These are phyloP conservation scores for Diarsia rubi DNA, from an alignment of 2,888 invertebrate species.

Conservation along the genomic window DNA sequence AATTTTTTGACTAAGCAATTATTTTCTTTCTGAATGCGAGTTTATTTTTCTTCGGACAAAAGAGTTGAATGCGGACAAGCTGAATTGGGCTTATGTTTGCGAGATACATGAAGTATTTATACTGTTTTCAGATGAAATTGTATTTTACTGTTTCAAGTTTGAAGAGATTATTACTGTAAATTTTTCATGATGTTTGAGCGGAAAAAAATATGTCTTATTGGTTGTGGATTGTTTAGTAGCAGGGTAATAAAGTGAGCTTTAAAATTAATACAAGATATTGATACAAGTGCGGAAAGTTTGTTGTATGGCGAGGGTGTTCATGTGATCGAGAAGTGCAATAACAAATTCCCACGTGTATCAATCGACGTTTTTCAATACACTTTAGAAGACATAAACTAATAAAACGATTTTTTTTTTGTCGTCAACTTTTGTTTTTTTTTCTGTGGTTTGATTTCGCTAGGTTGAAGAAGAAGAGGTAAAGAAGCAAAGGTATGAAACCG, in stretches of 20 bases:
- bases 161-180: not conserved
- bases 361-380: too few species aligned
- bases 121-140: slow-evolving; percentile 16
- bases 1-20: slow-evolving; percentile 16
- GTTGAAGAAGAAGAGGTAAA: too few species aligned
- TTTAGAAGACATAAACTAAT: too few species aligned
- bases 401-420: too few species aligned
- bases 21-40: not conserved
- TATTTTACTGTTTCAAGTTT: not conserved
- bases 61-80: slow-evolving; percentile 10
- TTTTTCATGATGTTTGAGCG: not conserved
- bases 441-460: too few species aligned
- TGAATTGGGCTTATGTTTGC: slow-evolving; percentile 22
- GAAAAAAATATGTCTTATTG: not conserved
- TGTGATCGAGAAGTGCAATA: too few species aligned
- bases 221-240: not conserved
- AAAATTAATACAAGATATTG: not conserved
- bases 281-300: too few species aligned
- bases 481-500: too few species aligned
- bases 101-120: slow-evolving; percentile 4
- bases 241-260: not conserved
- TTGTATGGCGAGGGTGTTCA: too few species aligned
- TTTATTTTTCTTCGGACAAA: slow-evolving; percentile 16
- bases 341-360: too few species aligned
- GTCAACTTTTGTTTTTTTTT: too few species aligned